phyloP scores from a whole-genome alignment of 2,113 vertebrate species.

The Corvus moneduloides region DNA sequence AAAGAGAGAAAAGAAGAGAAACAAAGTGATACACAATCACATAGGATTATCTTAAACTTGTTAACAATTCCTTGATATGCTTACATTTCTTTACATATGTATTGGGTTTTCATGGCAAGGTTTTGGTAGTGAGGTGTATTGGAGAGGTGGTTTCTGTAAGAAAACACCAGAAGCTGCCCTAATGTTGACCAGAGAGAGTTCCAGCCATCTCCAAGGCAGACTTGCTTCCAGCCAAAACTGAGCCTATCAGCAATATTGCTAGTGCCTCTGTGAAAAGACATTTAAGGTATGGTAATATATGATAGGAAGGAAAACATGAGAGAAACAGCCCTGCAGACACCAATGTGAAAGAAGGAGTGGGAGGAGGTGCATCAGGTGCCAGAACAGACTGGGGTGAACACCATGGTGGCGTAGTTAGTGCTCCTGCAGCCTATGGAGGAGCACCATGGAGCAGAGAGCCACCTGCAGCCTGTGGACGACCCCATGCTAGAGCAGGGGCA shows the following conservation, averaged over 20 bases:
- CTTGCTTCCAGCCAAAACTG: background rate
- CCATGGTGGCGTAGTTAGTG: background rate
- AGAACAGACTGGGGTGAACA: background rate
- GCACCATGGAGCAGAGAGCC: background rate
- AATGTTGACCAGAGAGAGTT: background rate
- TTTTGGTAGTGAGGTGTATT: background rate
- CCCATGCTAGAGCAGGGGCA: background rate
- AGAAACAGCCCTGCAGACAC: background rate
- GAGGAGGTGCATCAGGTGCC: background rate
- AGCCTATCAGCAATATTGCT: background rate
- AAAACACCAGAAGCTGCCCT: background rate
- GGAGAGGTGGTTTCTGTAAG: background rate
- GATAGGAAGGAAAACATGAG: background rate
- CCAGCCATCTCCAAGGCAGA: background rate
- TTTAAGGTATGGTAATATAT: background rate
- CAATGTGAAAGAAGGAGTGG: background rate
- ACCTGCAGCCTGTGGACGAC: fast-evolving
- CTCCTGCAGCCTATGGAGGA: background rate
- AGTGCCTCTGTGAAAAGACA: background rate
- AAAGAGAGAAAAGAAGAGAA: background rate
- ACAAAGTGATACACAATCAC: background rate
- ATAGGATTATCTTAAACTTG: background rate
- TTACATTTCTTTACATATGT: background rate
- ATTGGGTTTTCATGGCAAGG: background rate
- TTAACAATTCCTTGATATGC: background rate